Evolutionary conservation across 2,888 invertebrate species (phyloP).

Genomic region (Empis livida): DNA sequence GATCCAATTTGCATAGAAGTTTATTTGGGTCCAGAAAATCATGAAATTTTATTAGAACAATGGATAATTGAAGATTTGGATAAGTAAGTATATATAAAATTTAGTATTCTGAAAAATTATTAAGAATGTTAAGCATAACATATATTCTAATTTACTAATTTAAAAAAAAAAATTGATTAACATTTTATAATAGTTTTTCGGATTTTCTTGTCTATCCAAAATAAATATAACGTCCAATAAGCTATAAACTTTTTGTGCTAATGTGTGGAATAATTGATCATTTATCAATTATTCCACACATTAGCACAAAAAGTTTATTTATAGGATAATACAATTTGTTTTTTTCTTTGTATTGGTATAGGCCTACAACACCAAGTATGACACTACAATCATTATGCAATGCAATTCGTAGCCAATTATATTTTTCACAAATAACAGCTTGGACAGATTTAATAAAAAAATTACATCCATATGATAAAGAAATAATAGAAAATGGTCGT

Average conservation of each 20-base stretch:
- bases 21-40: slow-evolving; percentile 32
- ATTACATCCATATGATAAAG: slow-evolving; percentile 22
- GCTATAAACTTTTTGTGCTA: too few species aligned
- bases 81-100: slow-evolving; percentile 22
- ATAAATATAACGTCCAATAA: too few species aligned
- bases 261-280: too few species aligned
- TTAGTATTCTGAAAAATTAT: too few species aligned
- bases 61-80: slow-evolving; percentile 34
- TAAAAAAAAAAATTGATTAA: too few species aligned
- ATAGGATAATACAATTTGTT: not conserved
- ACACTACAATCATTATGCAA: slow-evolving; percentile 64
- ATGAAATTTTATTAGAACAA: slow-evolving; percentile 34
- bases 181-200: too few species aligned
- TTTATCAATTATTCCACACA: too few species aligned
- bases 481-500: slow-evolving; percentile 35
- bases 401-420: slow-evolving; percentile 86
- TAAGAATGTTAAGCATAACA: too few species aligned
- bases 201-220: too few species aligned
- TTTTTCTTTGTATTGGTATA: slow-evolving; percentile 9
- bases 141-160: too few species aligned
- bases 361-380: slow-evolving; percentile 50
- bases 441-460: slow-evolving; percentile 49
- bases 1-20: slow-evolving; percentile 36
- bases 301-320: too few species aligned
- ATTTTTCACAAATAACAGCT: slow-evolving; percentile 93